These are phyloP conservation scores for Grammomys dolichurus DNA, from an alignment of 2,113 vertebrate species.

Conservation along the genomic window DNA sequence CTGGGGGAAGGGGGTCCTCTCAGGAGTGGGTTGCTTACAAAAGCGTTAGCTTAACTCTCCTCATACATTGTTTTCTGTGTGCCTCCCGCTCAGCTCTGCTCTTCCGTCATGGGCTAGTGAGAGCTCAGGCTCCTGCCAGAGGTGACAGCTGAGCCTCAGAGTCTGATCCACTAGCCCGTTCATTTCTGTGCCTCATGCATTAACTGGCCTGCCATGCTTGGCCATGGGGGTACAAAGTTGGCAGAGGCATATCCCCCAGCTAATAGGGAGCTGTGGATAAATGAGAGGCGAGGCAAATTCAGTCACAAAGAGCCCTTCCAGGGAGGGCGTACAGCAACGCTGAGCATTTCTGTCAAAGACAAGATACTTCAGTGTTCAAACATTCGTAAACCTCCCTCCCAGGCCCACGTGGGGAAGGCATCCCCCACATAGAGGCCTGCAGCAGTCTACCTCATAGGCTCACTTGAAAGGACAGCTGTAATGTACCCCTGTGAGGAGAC, in stretches of 20 bases:
- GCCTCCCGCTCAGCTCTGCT: background rate
- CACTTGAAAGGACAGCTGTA: background rate
- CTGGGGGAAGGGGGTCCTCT: background rate
- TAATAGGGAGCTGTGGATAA: too few species aligned
- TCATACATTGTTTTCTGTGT: background rate
- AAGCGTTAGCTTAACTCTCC: background rate
- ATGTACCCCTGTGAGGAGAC: background rate
- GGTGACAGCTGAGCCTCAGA: background rate
- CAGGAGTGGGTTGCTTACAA: background rate
- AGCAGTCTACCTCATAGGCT: background rate
- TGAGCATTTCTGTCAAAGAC: background rate
- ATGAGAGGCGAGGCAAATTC: background rate
- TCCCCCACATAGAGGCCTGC: background rate
- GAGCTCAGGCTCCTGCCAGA: background rate
- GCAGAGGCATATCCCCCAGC: background rate
- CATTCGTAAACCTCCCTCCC: background rate
- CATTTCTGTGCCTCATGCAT: background rate
- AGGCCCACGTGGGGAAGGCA: accelerated
- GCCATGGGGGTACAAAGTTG: too few species aligned
- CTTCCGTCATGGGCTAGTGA: background rate
- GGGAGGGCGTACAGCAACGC: background rate
- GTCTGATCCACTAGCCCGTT: background rate
- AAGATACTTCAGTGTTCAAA: too few species aligned
- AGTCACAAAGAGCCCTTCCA: background rate
- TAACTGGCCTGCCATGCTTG: too few species aligned